Evolutionary conservation across 2,113 vertebrate species (phyloP).

Genomic region (Muntiacus muntjak): DNA sequence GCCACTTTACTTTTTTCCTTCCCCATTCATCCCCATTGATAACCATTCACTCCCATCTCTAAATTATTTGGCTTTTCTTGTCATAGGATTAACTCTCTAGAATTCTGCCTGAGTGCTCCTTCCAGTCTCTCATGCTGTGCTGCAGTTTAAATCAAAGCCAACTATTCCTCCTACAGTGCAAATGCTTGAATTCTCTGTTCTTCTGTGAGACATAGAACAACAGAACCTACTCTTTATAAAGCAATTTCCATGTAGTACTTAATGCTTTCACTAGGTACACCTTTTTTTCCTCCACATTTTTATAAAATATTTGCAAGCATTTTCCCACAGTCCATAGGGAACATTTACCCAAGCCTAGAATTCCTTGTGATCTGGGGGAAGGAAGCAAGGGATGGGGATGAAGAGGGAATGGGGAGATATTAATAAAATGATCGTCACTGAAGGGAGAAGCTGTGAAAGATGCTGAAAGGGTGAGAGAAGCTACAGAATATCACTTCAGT

Average conservation of each 20-base stretch:
- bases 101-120: not conserved
- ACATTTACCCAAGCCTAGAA: not conserved
- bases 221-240: not conserved
- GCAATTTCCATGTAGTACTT: not conserved
- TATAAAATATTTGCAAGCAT: not conserved
- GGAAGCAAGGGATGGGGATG: not conserved
- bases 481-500: not conserved
- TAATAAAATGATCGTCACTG: not conserved
- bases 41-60: not conserved
- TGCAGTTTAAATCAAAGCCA: not conserved
- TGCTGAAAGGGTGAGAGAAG: too few species aligned
- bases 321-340: not conserved
- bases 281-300: not conserved
- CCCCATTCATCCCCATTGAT: not conserved
- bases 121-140: fast-evolving
- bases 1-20: not conserved
- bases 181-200: not conserved
- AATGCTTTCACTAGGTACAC: not conserved
- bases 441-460: not conserved
- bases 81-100: not conserved
- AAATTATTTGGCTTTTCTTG: not conserved
- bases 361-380: not conserved
- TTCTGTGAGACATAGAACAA: not conserved
- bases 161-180: not conserved
- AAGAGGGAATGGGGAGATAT: not conserved